Evolutionary conservation across 2,888 invertebrate genomes (phyloP), one percentile per base, ranked within the genome.

Genomic region (Chouioia cunea): DNA sequence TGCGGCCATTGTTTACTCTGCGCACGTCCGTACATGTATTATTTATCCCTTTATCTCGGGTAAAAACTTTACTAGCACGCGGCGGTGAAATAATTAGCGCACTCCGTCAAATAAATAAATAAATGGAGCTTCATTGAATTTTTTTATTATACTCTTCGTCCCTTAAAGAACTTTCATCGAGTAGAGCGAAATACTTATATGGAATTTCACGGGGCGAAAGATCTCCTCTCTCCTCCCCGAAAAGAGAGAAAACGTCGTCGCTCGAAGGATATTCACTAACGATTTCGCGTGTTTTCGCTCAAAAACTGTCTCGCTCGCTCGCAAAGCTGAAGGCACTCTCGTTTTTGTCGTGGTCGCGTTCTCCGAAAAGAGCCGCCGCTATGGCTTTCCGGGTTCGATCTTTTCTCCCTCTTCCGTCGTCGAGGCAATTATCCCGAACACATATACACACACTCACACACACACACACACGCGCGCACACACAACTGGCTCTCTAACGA

Each of bases 401-500:
- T 53, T 48, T n/a, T 59, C 52, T 58, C 20, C 52, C 18, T 15
- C 60, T 57, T 53, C 44, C 20, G 66, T 73, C 70, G 65, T 69
- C 72, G 67, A 76, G 77, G 76, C 78, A 80, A 77, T 79, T 78
- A 79, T 75, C 78, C 77, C 75, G 77, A 74, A 75, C 73, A 48
- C 58, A 53, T 62, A 52, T 52, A 57, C 69, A 23, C 64, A 65
- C 60, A 48, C 44, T 16, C 64, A 22, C 4, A 18, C 27, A 20
- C 46, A 53, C 14, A 60, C 27, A 58, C 54, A 60, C 52, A 52
- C 52, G 52, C 52, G 10, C 20, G 50, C 43, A 46, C 8, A 58
- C 27, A 53, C 44, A 53, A 82, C 83, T 82, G 81, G 79, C 80
- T 81, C 82, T 81, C 79, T 85, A 85, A 85, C 85, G 85, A 85